A percentile compares a stretch with the other conserved stretches of the same genome.
These are phyloP conservation scores for Polyodon spathula DNA, from an alignment of 2,113 vertebrate genomes.

Conservation along the genomic window DNA sequence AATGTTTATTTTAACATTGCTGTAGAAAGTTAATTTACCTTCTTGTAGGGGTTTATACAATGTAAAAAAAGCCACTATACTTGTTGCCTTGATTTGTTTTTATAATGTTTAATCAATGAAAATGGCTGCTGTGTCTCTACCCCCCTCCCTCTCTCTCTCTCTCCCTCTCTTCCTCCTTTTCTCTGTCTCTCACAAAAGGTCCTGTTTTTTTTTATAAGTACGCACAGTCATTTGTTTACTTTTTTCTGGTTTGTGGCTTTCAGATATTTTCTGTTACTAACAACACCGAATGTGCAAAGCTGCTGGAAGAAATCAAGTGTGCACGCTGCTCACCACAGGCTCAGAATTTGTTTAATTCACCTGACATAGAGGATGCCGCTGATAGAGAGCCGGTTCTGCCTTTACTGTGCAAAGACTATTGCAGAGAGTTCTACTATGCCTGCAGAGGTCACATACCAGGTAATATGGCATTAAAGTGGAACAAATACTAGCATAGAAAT, in stretches of 20 bases:
- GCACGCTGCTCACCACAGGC: slow-evolving; percentile 91
- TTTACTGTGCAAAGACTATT: slow-evolving; percentile 90
- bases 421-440: slow-evolving; percentile 95
- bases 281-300: slow-evolving; percentile 89
- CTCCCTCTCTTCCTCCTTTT: background rate
- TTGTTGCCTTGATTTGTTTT: background rate
- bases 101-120: background rate
- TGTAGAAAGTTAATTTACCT: background rate
- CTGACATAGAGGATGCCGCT: slow-evolving; percentile 68
- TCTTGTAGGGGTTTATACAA: background rate
- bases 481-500: background rate
- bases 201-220: background rate
- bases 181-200: background rate
- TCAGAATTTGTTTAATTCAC: slow-evolving; percentile 83
- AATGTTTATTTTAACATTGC: too few species aligned
- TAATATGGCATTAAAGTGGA: slow-evolving; percentile 46
- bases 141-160: background rate
- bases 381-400: slow-evolving; percentile 80
- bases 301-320: slow-evolving; percentile 94
- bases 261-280: slow-evolving; percentile 92
- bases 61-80: too few species aligned
- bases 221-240: slow-evolving; percentile 29
- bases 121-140: background rate
- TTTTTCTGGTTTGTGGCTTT: slow-evolving; percentile 59
- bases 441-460: slow-evolving; percentile 94